Percentiles rank a stretch among this genome's conserved stretches.
phyloP scores from a whole-genome alignment of 1,140 invertebrate species.

The Ephestia elutella region DNA sequence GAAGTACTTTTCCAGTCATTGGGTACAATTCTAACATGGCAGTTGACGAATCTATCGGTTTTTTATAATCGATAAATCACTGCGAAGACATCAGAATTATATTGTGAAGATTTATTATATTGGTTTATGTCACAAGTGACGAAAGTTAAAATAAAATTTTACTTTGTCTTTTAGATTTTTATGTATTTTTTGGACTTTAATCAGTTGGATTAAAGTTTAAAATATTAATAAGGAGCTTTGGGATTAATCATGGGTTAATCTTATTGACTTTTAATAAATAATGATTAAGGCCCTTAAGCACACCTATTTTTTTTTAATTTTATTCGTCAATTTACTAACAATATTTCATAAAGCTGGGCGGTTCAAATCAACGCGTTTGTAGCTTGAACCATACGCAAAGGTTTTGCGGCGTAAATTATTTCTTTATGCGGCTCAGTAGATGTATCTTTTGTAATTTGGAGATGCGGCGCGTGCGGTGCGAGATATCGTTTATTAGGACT shows the following conservation, averaged over 20 bases:
- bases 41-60: neutral
- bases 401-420: slow-evolving; percentile 67
- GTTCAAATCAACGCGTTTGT: slow-evolving; percentile 11
- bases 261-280: no score
- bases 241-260: no score
- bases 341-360: no score
- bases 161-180: no score
- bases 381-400: slow-evolving; percentile 21
- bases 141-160: no score
- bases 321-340: no score
- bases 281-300: no score
- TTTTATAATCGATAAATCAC: neutral
- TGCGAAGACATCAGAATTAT: neutral
- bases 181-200: no score
- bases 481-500: slow-evolving; percentile 37
- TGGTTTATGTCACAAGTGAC: neutral
- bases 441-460: slow-evolving; percentile 63
- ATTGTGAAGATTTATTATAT: neutral
- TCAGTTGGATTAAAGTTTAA: no score
- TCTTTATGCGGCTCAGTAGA: slow-evolving; percentile 63
- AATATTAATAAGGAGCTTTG: no score
- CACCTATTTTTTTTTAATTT: no score
- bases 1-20: no score
- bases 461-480: slow-evolving; percentile 43
- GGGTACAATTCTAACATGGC: neutral